Percentiles rank a stretch among this genome's conserved stretches.
Conservation (phyloP, 2,113 vertebrate species). For the Trematomus loennbergii region DNA sequence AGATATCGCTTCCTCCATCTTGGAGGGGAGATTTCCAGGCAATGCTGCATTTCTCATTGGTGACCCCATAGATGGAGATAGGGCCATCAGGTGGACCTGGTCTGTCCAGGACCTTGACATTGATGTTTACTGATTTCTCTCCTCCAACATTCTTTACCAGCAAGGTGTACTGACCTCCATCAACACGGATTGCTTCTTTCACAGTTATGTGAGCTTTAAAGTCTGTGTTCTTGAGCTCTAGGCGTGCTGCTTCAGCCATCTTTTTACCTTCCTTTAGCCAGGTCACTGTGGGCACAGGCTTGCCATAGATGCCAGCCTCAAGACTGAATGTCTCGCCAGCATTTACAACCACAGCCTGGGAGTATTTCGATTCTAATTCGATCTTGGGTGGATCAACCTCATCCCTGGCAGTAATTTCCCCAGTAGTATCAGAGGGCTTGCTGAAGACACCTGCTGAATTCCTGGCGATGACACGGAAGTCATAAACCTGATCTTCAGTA, state of each 20-base stretch:
- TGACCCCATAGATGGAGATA: constrained; percentile 90
- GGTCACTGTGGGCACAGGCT: constrained; percentile 91
- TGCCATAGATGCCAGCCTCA: constrained; percentile 91
- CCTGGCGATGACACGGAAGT: constrained; percentile 96
- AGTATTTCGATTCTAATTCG: constrained; percentile 94
- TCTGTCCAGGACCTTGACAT: constrained; percentile 95
- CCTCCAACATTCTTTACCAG: constrained; percentile 95
- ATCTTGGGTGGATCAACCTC: constrained; percentile 96
- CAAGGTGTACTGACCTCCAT: constrained; percentile 94
- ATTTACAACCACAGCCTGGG: constrained; percentile 89
- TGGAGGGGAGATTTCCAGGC: constrained; percentile 95
- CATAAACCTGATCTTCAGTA: constrained; percentile 93
- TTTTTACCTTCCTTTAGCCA: constrained; percentile 91
- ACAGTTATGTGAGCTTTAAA: constrained; percentile 90
- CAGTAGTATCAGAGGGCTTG: constrained; percentile 94
- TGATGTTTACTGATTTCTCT: constrained; percentile 90
- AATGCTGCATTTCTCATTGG: constrained; percentile 93
- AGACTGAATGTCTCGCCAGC: constrained; percentile 94
- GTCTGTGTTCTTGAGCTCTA: constrained; percentile 94
- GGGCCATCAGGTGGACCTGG: constrained; percentile 97
- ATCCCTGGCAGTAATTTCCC: constrained; percentile 94
- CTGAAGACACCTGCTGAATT: constrained; percentile 94
- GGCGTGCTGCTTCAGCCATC: constrained; percentile 88
- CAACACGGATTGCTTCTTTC: constrained; percentile 92
- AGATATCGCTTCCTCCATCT: constrained; percentile 95